phyloP scores from a whole-genome alignment of 1,140 invertebrate species.

The Araneus ventricosus region DNA sequence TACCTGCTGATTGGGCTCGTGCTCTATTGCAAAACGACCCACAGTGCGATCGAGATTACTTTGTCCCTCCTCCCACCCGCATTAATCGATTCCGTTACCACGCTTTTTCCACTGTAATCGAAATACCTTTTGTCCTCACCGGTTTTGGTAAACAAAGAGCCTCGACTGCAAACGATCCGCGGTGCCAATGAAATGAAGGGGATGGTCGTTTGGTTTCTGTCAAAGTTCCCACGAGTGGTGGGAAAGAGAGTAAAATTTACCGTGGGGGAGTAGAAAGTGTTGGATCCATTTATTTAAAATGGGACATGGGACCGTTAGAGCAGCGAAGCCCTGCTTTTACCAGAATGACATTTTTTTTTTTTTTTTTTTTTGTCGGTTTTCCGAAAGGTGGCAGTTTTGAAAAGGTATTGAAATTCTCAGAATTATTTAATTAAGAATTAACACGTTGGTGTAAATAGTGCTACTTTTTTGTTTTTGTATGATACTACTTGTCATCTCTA shows the following conservation, averaged over 20 bases:
- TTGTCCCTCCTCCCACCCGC: neutral
- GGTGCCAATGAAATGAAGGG: neutral
- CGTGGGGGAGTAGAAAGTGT: neutral
- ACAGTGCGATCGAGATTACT: neutral
- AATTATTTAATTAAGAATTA: neutral
- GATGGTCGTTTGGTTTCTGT: neutral
- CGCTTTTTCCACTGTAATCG: neutral
- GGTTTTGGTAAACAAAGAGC: conserved; percentile 10
- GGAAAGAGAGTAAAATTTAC: neutral
- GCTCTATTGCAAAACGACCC: neutral
- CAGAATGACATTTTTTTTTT: no score
- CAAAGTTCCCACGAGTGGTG: conserved; percentile 15
- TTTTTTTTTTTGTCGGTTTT: no score
- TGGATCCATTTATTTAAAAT: neutral
- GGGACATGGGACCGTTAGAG: neutral
- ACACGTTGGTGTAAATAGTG: neutral
- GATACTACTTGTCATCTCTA: no score
- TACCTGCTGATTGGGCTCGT: conserved; percentile 48
- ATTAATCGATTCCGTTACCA: conserved; percentile 46
- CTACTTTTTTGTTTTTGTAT: neutral
- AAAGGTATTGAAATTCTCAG: neutral
- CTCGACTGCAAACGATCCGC: neutral
- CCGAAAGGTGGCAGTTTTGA: neutral
- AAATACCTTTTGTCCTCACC: neutral
- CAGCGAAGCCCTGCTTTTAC: no score